Base-by-base conservation (phyloP, 2,888 invertebrate species). In the Serripes groenlandicus region DNA sequence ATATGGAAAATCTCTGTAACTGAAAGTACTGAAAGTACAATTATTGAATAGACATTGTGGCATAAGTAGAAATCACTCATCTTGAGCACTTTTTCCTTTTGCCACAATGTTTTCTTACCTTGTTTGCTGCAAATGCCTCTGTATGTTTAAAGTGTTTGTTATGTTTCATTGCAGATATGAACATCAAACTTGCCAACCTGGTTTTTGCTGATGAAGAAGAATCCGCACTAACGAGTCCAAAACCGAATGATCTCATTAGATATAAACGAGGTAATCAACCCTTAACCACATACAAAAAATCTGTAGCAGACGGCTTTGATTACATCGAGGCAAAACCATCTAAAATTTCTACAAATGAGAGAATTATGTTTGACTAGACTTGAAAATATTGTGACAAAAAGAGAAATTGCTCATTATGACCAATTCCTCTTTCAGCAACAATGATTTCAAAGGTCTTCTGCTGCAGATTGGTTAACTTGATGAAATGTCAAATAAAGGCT, bases 161-260 rank as follows among this genome's bases (percentile, higher is more conserved):
- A 5, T 56, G 9, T 56, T 62, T 34, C 34, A 32, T 66, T 35
- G 3, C 42, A 66, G 66, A 42, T 66, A 66, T 66, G 66, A 37
- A 15, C 26, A 42, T 23, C 18, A 15, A 66, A 26, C 18, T 42
- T 7, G 66, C 34, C 15, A 66, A 42, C 26, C n/a, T 66, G 42
- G 42, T 42, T n/a, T 2, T 42, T 15, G n/a, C 37, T 42, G 26
- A n/a, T 15, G 26, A 66, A 26, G 28, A 28, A 42, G 23, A 23
- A 28, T 11, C 15, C 26, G 66, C 26, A 23, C n/a, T n/a, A 15
- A 26, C 18, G 56, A n/a, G 2, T 3, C 3, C 18, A n/a, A 15
- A 66, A 42, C 23, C 66, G 18, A 42, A 18, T 26, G 42, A 66
- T 11, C 35, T 66, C 7, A 66, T 42, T n/a, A 37, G 66, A 42